Base-by-base conservation (phyloP, 1,140 invertebrate species). In the Drosophila oshimai region DNA sequence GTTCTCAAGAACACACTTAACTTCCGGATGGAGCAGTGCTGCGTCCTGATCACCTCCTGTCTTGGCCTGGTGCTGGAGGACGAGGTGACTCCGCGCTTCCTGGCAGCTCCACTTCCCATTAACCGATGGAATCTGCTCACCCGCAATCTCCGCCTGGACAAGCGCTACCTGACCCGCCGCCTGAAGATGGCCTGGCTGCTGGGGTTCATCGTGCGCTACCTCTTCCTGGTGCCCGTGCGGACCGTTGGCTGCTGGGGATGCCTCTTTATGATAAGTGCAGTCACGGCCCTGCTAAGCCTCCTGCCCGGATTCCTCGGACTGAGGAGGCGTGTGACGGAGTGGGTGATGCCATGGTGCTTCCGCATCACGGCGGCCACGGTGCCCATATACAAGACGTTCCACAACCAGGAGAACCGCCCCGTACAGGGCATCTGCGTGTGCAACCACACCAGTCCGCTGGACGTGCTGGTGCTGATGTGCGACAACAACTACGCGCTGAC, bases 381-480 rank as follows among this genome's bases (percentile, higher is more conserved):
- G 31, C 75, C 80, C n/a, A 50, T 84, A 15, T 36, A 86, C 15
- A 51, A 39, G 5, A 34, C 74, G 0, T 50, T 60, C 2, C 80
- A 84, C 49, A 86, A 84, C 20, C 5, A 5, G 3, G 10, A 79
- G 36, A 6, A 68, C 13, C 60, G 60, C 0, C 74, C 80, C 2
- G 41, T 13, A 6, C 13, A 9, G 6, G 80, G 80, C 29, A 79
- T 84, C 10, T 78, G 80, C 36, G 80, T 84, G 41, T 71, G 74
- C 65, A 84, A 84, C 3, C 80, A 84, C 17, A 84, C 79, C 0
- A 84, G 65, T 45, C 80, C 80, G 0, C 6, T 84, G 34, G 80
- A 84, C 10, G 80, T 84, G 0, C 42, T 84, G 17, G 53, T 73
- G 1, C 71, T 84, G 0, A 86, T 79, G 80, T 79, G 70, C 33